Evolutionary conservation across 2,888 invertebrate genomes (phyloP).

Genomic region (Biston stratarius): DNA sequence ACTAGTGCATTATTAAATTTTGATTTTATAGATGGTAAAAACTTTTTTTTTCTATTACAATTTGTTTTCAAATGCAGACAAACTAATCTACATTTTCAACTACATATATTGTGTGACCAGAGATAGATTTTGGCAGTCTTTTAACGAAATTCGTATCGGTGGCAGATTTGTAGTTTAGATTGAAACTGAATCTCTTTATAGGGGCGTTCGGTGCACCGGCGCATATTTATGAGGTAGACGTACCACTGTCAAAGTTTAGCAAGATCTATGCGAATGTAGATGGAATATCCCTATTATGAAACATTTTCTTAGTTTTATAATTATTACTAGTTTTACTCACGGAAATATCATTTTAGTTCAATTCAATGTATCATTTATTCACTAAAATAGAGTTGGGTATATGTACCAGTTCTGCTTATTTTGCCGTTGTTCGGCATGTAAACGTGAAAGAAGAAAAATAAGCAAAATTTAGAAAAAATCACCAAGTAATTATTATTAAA

Average conservation of each 20-base stretch:
- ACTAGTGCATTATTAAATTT: too few relatives aligned
- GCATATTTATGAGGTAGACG: constrained; percentile 41
- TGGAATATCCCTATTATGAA: neutral
- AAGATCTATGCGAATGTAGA: constrained; percentile 5
- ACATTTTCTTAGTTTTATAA: too few relatives aligned
- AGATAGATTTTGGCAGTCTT: constrained; percentile 21
- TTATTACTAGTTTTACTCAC: too few relatives aligned
- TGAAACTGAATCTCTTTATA: constrained; percentile 32
- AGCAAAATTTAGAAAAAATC: too few relatives aligned
- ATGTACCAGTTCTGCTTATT: too few relatives aligned
- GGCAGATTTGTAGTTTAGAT: constrained; percentile 43
- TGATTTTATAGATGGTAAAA: neutral
- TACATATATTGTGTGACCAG: constrained; percentile 11
- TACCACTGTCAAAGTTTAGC: constrained; percentile 9
- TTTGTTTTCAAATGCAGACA: constrained; percentile 5
- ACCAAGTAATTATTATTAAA: too few relatives aligned
- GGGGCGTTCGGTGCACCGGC: constrained; percentile 39
- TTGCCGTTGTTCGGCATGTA: too few relatives aligned
- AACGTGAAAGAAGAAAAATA: too few relatives aligned
- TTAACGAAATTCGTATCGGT: constrained; percentile 37
- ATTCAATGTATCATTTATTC: too few relatives aligned
- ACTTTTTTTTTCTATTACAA: neutral
- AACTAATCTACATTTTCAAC: neutral
- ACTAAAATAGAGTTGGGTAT: too few relatives aligned
- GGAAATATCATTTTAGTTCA: too few relatives aligned